These are phyloP conservation scores for Theristicus caerulescens DNA, from an alignment of 2,113 vertebrate genomes.

Conservation along the genomic window DNA sequence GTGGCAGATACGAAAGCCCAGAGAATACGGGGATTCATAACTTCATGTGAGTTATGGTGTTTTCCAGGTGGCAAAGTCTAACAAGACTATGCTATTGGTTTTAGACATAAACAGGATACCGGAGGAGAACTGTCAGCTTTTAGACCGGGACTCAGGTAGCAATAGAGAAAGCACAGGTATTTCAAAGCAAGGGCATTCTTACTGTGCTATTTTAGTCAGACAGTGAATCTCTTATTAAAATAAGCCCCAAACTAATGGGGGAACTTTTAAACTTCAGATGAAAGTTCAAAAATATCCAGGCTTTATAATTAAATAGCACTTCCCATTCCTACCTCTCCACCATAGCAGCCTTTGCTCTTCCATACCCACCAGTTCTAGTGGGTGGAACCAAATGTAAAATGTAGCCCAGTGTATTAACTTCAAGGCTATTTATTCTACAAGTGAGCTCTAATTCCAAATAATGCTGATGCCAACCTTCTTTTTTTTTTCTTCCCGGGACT, in stretches of 20 bases:
- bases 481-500: conserved; percentile 1
- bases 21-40: conserved; percentile 59
- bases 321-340: background rate
- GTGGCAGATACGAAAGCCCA: conserved; percentile 58
- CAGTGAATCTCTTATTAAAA: conserved; percentile 42
- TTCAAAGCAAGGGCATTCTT: conserved; percentile 11
- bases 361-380: background rate
- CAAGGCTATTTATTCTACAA: conserved; percentile 22
- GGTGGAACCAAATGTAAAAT: background rate
- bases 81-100: conserved; percentile 25
- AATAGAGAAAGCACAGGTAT: conserved; percentile 6
- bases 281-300: background rate
- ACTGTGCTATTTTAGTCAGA: conserved; percentile 11
- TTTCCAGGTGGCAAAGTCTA: conserved; percentile 65
- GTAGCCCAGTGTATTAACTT: background rate
- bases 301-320: background rate
- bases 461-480: conserved; percentile 49
- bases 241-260: background rate
- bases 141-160: conserved; percentile 26
- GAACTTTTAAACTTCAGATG: background rate
- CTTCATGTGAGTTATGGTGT: conserved; percentile 35
- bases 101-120: conserved; percentile 50
- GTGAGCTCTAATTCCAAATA: conserved; percentile 19
- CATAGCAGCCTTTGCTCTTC: background rate
- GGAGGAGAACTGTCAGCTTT: conserved; percentile 12